Evolutionary conservation across 2,888 invertebrate genomes (phyloP), one percentile per base, ranked within the genome.

Genomic region (Eristalis arbustorum): DNA sequence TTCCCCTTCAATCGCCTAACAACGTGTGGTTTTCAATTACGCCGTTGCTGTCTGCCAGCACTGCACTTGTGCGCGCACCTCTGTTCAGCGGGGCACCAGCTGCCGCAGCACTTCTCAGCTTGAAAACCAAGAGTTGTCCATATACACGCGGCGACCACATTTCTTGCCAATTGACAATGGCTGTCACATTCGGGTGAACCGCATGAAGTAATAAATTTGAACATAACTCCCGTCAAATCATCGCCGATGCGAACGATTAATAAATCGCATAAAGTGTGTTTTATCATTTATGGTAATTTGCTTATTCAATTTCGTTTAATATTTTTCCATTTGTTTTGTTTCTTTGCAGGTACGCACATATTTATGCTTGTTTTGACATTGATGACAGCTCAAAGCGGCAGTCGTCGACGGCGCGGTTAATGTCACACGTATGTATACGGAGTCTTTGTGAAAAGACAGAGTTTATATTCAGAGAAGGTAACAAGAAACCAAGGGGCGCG

Each of bases 161-260:
- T 71, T 78, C 62, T 66, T 10, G 23, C 59, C 66, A 69, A 78
- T 74, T 71, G 82, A 85, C 77, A 82, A 85, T 74, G 76, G 75
- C 69, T 82, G 85, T 82, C 85, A 82, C 81, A 82, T 74, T 78
- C 66, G 62, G 64, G 56, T 74, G 64, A 84, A 79, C 64, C 74
- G 31, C 82, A 78, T 66, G 66, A 40, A 80, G 79, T 63, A 74
- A 79, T 63, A 14, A 72, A 75, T 71, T 34, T 34, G n/a, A 56
- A 28, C 11, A 22, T 31, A 28, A 63, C 28, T 75, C 61, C n/a
- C 49, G 37, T 42, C 42, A 63, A 78, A 49, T 69, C 31, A 64
- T 61, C 64, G 22, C 23, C 69, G 64, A 69, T 77, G n/a, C n/a
- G 28, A 78, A 78, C 74, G 57, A 64, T 64, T 69, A 49, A n/a